Evolutionary conservation across 2,113 vertebrate species (phyloP).

Genomic region (Amia ocellicauda): DNA sequence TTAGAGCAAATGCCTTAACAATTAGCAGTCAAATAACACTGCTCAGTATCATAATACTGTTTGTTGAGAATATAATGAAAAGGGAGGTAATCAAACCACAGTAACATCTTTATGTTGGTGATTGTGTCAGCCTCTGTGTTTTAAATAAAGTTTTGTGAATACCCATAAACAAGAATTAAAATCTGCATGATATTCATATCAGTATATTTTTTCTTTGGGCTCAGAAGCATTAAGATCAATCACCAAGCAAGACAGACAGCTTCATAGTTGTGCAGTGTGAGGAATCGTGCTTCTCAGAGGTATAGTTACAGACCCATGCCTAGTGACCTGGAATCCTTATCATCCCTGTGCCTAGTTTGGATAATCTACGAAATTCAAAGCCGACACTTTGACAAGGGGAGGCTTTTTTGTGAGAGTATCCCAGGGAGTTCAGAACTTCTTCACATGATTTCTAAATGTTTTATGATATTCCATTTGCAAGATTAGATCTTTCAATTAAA

Average conservation of each 20-base stretch:
- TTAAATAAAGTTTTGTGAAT: no score
- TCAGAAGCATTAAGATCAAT: conserved; percentile 25
- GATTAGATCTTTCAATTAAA: conserved; percentile 23
- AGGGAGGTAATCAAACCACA: no score
- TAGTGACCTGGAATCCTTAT: conserved; percentile 31
- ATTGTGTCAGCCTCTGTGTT: conserved; percentile 13
- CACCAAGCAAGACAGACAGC: neutral
- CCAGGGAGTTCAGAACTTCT: neutral
- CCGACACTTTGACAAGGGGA: conserved; percentile 1
- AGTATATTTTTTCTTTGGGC: conserved; percentile 25
- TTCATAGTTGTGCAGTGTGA: conserved; percentile 1
- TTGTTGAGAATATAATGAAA: no score
- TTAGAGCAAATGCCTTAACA: no score
- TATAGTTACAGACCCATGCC: conserved; percentile 40
- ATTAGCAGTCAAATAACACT: no score
- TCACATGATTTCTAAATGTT: conserved; percentile 22
- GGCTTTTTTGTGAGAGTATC: conserved; percentile 9
- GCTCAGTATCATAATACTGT: no score
- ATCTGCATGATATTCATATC: neutral
- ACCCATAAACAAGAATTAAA: neutral
- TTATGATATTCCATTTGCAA: conserved; percentile 17
- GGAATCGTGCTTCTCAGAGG: conserved; percentile 17
- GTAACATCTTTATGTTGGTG: conserved; percentile 15
- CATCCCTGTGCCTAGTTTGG: neutral
- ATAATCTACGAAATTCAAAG: neutral